Conservation (phyloP, 2,113 vertebrate species). For the Gyps fulvus region DNA sequence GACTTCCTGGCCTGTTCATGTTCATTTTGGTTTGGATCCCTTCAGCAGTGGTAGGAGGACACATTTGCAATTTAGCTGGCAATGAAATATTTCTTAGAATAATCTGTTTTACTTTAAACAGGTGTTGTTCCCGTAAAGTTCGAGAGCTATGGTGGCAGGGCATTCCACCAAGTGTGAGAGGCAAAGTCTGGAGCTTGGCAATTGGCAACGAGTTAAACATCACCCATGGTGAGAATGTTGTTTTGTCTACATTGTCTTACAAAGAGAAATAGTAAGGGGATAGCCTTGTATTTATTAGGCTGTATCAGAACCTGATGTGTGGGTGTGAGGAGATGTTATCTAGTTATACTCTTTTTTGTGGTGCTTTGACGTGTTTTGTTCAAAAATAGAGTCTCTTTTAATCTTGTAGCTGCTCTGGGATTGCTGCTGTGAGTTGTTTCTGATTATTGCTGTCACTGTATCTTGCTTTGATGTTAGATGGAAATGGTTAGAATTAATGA, state of each 20-base stretch:
- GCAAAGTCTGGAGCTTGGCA: slow-evolving; percentile 91
- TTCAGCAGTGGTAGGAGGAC: not conserved
- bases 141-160: slow-evolving; percentile 95
- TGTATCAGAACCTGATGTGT: not conserved
- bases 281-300: not conserved
- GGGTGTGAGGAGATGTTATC: not conserved
- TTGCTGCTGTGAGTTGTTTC: not conserved
- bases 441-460: not conserved
- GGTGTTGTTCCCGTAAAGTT: slow-evolving; percentile 85
- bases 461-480: not conserved
- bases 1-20: not conserved
- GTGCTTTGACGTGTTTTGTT: not conserved
- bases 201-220: slow-evolving; percentile 93
- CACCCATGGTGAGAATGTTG: slow-evolving; percentile 82
- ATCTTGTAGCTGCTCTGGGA: not conserved
- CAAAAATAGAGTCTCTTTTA: not conserved
- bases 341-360: not conserved
- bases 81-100: not conserved
- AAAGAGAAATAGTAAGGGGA: not conserved
- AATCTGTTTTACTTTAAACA: not conserved
- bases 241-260: not conserved
- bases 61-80: not conserved
- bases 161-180: slow-evolving; percentile 88
- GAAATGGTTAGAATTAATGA: not conserved
- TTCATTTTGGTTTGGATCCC: not conserved